These are phyloP conservation scores for Amorpha juglandis DNA, from an alignment of 2,888 invertebrate species.

Conservation along the genomic window DNA sequence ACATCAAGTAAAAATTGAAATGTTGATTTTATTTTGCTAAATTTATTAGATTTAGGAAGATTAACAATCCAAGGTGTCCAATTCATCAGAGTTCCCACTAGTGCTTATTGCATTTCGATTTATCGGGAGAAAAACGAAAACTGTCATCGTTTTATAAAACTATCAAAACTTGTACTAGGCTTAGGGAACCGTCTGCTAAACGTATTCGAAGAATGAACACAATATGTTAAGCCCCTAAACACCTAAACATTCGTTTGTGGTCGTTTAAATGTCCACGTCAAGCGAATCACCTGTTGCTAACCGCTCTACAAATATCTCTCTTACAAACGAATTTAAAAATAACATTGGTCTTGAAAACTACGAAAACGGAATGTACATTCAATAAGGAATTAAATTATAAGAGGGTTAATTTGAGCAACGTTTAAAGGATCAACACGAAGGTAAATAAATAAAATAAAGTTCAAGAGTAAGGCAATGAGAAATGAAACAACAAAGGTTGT, in stretches of 20 bases:
- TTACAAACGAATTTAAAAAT: background rate
- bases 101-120: too few relatives aligned
- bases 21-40: too few relatives aligned
- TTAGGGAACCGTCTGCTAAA: background rate
- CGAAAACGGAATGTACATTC: background rate
- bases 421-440: background rate
- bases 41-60: too few relatives aligned
- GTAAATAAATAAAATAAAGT: constrained; percentile 28
- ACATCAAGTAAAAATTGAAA: too few relatives aligned
- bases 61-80: too few relatives aligned
- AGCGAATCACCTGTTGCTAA: background rate
- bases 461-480: constrained; percentile 25
- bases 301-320: background rate
- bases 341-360: background rate
- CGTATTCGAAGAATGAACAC: background rate
- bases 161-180: too few relatives aligned
- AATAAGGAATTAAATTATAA: background rate
- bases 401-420: background rate
- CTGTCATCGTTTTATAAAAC: too few relatives aligned
- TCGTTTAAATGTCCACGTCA: background rate
- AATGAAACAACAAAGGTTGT: constrained; percentile 12
- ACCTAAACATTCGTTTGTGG: background rate
- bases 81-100: too few relatives aligned
- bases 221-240: background rate
- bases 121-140: too few relatives aligned